Evolutionary conservation across 2,797 vertebrate species (phyloP).

Genomic region (Peromyscus eremicus): DNA sequence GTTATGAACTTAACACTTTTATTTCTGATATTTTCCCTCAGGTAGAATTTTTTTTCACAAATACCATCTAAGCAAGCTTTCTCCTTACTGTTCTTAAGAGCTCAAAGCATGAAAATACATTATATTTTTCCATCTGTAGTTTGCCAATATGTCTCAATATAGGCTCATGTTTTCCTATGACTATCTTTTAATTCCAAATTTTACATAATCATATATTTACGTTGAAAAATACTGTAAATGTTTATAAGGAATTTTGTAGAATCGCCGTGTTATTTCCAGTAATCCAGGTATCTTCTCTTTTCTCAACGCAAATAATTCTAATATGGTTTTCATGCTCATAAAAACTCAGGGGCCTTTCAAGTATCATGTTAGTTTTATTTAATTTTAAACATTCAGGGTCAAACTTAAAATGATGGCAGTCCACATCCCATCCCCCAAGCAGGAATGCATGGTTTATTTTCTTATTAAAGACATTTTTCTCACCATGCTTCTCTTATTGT

Average conservation of each 20-base stretch:
- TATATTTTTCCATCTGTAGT: background rate
- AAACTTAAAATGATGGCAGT: background rate
- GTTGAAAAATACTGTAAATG: background rate
- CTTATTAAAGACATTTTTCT: background rate
- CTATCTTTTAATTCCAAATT: background rate
- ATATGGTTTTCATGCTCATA: background rate
- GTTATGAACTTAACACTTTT: background rate
- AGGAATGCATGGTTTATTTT: background rate
- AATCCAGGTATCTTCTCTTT: background rate
- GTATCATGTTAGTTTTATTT: background rate
- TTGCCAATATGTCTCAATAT: background rate
- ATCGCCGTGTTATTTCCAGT: background rate
- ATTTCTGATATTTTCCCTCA: constrained; percentile 6
- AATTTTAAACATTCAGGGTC: background rate
- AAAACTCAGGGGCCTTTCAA: background rate
- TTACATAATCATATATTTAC: background rate
- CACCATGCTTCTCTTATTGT: background rate
- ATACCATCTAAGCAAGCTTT: background rate
- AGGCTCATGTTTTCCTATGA: background rate
- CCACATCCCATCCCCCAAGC: background rate
- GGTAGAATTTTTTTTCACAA: constrained; percentile 23
- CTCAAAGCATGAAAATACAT: background rate
- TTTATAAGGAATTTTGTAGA: background rate
- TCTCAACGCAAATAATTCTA: background rate
- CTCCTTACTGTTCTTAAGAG: background rate